Evolutionary conservation across 2,888 invertebrate genomes (phyloP).

Genomic region (Deroplatys truncata): DNA sequence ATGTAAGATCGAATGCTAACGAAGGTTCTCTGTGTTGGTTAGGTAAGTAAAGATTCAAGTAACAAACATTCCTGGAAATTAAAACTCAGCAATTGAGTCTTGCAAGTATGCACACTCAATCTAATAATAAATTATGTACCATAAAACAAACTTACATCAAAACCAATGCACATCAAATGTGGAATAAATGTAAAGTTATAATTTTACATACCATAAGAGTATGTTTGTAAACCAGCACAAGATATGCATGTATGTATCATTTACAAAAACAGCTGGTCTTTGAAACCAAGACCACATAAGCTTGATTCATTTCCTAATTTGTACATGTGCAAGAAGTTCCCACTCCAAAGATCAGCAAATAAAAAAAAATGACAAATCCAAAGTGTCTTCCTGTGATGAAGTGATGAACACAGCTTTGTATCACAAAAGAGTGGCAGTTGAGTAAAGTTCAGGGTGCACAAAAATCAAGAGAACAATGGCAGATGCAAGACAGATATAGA

Average conservation of each 20-base stretch:
- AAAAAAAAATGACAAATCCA: slow-evolving; percentile 4
- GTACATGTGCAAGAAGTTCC: background rate
- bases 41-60: background rate
- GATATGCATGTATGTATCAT: background rate
- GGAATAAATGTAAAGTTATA: background rate
- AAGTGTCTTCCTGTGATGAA: slow-evolving; percentile 23
- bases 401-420: background rate
- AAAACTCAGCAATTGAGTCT: background rate
- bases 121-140: background rate
- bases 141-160: background rate
- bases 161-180: background rate
- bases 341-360: background rate
- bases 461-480: background rate
- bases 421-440: background rate
- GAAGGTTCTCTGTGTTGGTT: background rate
- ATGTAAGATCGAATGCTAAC: background rate
- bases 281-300: background rate
- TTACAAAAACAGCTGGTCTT: background rate
- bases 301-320: background rate
- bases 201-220: background rate
- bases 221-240: background rate
- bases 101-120: background rate
- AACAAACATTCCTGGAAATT: slow-evolving; percentile 25
- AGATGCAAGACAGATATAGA: background rate
- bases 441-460: background rate